Conservation (phyloP, 2,888 invertebrate genomes). For the Helobdella robusta region DNA sequence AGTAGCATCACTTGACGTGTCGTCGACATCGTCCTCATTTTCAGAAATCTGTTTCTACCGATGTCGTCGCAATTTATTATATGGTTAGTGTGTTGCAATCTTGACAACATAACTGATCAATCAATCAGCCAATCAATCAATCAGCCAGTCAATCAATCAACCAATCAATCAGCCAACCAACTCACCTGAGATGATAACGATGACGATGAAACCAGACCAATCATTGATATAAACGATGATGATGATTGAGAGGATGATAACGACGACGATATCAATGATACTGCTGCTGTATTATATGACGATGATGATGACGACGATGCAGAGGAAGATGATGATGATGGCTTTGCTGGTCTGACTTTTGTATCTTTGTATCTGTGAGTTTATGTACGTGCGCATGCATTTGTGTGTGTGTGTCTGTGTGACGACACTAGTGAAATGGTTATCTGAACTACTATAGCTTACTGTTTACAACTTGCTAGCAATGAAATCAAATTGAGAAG, state of each 20-base stretch:
- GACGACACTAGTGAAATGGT: too few species aligned
- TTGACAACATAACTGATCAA: too few species aligned
- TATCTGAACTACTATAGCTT: too few species aligned
- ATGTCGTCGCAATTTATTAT: background rate
- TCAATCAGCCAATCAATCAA: too few species aligned
- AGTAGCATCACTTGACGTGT: slow-evolving; percentile 22
- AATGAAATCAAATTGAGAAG: too few species aligned
- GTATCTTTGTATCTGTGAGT: too few species aligned
- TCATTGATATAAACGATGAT: background rate
- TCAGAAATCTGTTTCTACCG: background rate
- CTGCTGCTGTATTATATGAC: background rate
- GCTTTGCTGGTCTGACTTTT: too few species aligned
- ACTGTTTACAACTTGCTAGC: too few species aligned
- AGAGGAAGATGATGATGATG: background rate
- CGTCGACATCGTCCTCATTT: slow-evolving; percentile 8
- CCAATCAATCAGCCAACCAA: too few species aligned
- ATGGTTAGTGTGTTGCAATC: slow-evolving; percentile 7
- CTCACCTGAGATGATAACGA: slow-evolving; percentile 8
- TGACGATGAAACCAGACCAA: background rate
- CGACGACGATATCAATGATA: slow-evolving; percentile 4
- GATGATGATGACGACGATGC: slow-evolving; percentile 7
- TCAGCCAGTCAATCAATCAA: too few species aligned
- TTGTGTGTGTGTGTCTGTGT: too few species aligned
- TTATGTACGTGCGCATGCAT: too few species aligned
- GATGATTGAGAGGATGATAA: slow-evolving; percentile 8